Base-by-base conservation (phyloP, 1,140 invertebrate genomes). In the Caligus rogercresseyi region DNA sequence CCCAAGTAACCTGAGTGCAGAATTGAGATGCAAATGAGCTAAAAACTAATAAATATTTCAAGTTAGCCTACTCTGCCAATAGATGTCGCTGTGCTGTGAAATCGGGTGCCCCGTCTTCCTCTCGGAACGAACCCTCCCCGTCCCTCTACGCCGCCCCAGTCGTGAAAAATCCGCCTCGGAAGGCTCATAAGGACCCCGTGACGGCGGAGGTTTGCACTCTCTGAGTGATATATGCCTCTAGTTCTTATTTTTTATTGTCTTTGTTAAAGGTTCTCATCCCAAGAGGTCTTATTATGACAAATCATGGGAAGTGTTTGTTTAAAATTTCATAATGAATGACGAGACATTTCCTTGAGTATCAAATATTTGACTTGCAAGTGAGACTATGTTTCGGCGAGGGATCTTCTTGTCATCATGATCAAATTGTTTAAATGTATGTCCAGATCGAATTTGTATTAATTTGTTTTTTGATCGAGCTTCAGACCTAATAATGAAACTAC, bases 391-490 rank as follows among this genome's bases (percentile, higher is more conserved):
- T 56, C 54, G 19, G 20, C 54, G 54, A 25, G 54, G 19, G 2
- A 56, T 56, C 3, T 21, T 25, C 3, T n/a, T 25, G 3, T 18
- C 20, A 2, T 56, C 2, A 20, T 21, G 19, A 18, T 56, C 54
- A 18, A 56, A 56, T 56, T 56, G 54, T 56, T 56, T 2, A 25
- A 56, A 56, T 56, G 16, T 56, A 21, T 25, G 14, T 56, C 54
- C 24, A 56, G 24, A 20, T 56, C 54, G 14, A 56, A 56, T 20
- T 56, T 56, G 20, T 21, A 56, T 25, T 56, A 18, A 18, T 56
- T 25, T 3, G 54, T 56, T 56, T 56, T 18, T 13, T 3, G 54
- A 56, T 56, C 54, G 2, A 56, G 54, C 2, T 13, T 56, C 3
- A 56, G 24, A 3, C 54, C 54, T 25, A 56, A 18, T 13, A 56